Evolutionary conservation across 1,140 invertebrate genomes (phyloP), one percentile per base, ranked within the genome.

Genomic region (Grapholita molesta): DNA sequence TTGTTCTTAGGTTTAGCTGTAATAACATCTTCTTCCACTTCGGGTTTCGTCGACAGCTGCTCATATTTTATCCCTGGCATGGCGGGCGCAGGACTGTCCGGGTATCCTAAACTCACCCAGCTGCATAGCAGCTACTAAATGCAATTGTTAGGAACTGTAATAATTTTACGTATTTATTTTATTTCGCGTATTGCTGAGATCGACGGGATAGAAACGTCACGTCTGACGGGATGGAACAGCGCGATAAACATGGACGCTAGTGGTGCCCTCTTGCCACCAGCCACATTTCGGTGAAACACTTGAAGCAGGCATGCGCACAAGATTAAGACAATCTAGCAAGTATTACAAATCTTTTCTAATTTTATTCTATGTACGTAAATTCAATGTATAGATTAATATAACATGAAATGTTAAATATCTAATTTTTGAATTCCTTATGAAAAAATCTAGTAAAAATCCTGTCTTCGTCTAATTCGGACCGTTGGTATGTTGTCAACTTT

Each of bases 51-150:
- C 67, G 84, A 85, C 84, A 92, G 85, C 86, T 92, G 90, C 83
- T 92, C 85, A 77, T 92, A 92, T 74, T 92, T 91, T 79, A 84
- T 78, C 68, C 78, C 77, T 72, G 88, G 79, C 89, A 91, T 92
- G 72, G 75, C 77, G 75, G 79, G 23, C 38, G 67, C 67, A 67
- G 66, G 74, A 74, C 71, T 72, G 75, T 30, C 52, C 70, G 55
- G 72, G 70, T 70, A 52, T 64, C 67, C 71, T 18, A 64, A 70
- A 70, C 25, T 69, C 72, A 76, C 78, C 75, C 61, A 73, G 70
- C 72, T 66, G 77, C 85, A 87, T 85, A 82, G 71, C 82, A 85
- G 64, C 52, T 35, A 61, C 6, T 23, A 35, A 33, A 42, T 66
- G 38, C 35, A 52, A 3, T 48, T 18, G 5, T 25, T 52, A 52